These are phyloP conservation scores for Bombus cullumanus DNA, from an alignment of 1,140 invertebrate species.

Conservation along the genomic window DNA sequence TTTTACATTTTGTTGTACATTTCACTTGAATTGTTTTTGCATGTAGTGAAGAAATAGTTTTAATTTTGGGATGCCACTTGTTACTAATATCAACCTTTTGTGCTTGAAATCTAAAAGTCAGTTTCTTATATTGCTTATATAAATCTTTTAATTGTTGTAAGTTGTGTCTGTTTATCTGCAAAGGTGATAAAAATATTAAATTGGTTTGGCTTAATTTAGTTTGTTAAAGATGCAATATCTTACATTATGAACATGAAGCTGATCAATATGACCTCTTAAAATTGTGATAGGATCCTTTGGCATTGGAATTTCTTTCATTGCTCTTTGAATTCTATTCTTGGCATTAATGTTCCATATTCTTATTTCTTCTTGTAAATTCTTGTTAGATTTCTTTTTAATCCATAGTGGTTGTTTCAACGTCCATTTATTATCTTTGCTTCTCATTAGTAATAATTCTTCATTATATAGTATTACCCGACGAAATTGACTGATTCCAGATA, in stretches of 20 bases:
- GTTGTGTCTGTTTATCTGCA: slow-evolving; percentile 66
- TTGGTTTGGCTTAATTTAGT: neutral
- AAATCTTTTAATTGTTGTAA: slow-evolving; percentile 52
- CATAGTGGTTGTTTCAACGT: slow-evolving; percentile 53
- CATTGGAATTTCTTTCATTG: slow-evolving; percentile 17
- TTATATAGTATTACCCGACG: neutral
- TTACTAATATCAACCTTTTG: neutral
- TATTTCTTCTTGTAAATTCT: slow-evolving; percentile 59
- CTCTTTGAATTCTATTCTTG: slow-evolving; percentile 34
- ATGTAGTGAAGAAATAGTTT: neutral
- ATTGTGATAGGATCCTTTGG: slow-evolving; percentile 49
- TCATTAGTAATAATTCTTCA: slow-evolving; percentile 32
- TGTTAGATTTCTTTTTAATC: slow-evolving; percentile 50
- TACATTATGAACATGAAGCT: slow-evolving; percentile 54
- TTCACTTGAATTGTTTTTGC: slow-evolving; percentile 51
- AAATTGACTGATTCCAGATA: slow-evolving; percentile 30
- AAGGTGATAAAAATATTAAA: neutral
- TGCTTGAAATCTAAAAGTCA: slow-evolving; percentile 24
- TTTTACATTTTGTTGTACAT: slow-evolving; percentile 57
- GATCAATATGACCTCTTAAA: slow-evolving; percentile 49
- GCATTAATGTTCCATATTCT: slow-evolving; percentile 58
- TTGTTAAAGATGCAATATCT: neutral
- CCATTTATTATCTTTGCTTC: slow-evolving; percentile 47
- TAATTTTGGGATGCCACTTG: neutral
- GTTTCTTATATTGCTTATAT: slow-evolving; percentile 52